Conservation (phyloP, 2,888 invertebrate species). For the Scaptodrosophila latifasciaeformis region DNA sequence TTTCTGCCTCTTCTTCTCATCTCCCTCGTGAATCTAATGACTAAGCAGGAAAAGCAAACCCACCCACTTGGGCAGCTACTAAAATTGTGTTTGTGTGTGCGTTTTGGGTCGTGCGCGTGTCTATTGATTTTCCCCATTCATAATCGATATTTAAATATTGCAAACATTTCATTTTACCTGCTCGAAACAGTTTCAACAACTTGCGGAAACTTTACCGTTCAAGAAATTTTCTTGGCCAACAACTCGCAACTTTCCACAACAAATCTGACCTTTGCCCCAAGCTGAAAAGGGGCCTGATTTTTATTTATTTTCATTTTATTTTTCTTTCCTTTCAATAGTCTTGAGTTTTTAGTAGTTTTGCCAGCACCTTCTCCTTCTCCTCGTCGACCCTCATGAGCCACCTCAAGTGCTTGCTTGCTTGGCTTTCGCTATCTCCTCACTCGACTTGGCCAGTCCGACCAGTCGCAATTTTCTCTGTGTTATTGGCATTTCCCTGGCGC, state of each 20-base stretch:
- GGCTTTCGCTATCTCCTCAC: background rate
- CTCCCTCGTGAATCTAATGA: background rate
- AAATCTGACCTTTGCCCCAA: too few species aligned
- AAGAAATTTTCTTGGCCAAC: too few species aligned
- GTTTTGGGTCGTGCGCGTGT: conserved; percentile 24
- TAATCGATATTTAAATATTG: conserved; percentile 46
- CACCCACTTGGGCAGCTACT: conserved; percentile 1
- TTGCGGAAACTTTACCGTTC: too few species aligned
- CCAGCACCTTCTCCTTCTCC: too few species aligned
- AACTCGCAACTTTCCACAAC: too few species aligned
- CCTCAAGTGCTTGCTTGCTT: background rate
- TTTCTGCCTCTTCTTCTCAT: too few species aligned
- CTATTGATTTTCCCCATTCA: conserved; percentile 48
- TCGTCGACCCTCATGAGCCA: too few species aligned
- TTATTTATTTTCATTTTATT: too few species aligned
- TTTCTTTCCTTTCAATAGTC: conserved; percentile 8
- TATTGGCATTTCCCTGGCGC: background rate
- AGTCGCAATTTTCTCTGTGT: too few species aligned
- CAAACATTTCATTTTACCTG: background rate
- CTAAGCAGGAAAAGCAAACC: background rate
- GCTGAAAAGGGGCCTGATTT: too few species aligned
- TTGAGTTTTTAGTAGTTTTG: conserved; percentile 3
- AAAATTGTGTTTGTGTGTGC: background rate
- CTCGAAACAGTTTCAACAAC: too few species aligned
- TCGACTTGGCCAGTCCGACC: too few species aligned